Base-by-base conservation (phyloP, 2,888 invertebrate species). In the Ashinkailepas kermadecensis region DNA sequence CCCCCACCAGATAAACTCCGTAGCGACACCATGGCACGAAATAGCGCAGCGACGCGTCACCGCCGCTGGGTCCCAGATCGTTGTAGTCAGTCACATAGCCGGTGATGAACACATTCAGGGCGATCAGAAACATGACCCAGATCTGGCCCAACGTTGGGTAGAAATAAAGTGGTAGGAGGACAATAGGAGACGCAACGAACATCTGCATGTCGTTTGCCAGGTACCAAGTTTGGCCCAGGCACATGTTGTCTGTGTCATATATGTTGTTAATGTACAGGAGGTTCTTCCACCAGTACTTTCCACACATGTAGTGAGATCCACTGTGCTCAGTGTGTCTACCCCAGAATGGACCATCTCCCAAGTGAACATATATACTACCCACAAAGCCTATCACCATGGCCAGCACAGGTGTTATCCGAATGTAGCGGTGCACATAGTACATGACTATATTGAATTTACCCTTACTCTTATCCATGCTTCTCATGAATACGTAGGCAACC, bases 151-250 rank as follows among this genome's bases (percentile, higher is more conserved):
- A 6, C 23, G 64, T 78, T n/a, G 82, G 82, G 18, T 78, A 80
- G 18, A 79, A 80, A 11, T 13, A 57, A 8, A 79, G 79, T 13
- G 79, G 58, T 15, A 59, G 21, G 15, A 79, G 58, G 13, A 79
- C 57, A 1, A 83, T 25, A 10, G 82, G 82, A 12, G 83, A 80
- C 0, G 81, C n/a, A 9, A 82, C 23, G 18, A 65, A 82, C 79
- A 83, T 70, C 74, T 82, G 82, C 81, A 83, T 81, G 70, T 83
- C 83, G 80, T 78, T 58, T 21, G 81, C 59, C 54, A 82, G 57
- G 62, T 83, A 83, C 83, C 83, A 83, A 18, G 82, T 74, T n/a
- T 82, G 82, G 8, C 74, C 82, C 62, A 83, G 54, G 70, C 83
- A 83, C 59, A n/a, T 11, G 8, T 56, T 25, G 15, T 62, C 58